Percentiles rank a stretch among this genome's conserved stretches.
Conservation (phyloP, 2,113 vertebrate species). For the Rhea americana region DNA sequence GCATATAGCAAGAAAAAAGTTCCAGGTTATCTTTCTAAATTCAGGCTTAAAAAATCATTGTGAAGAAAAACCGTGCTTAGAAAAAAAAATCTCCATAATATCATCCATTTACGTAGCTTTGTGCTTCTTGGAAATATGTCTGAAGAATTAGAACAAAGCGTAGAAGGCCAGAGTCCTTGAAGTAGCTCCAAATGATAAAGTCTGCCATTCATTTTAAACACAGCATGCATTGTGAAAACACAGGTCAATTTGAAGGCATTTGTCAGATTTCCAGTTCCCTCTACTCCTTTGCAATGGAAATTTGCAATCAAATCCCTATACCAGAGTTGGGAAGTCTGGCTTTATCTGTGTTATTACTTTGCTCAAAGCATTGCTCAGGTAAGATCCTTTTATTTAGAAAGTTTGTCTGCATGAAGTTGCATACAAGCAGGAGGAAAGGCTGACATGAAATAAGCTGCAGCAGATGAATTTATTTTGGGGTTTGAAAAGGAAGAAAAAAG, state of each 20-base stretch:
- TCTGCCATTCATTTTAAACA: slow-evolving; percentile 73
- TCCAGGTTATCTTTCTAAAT: slow-evolving; percentile 34
- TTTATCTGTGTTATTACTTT: slow-evolving; percentile 24
- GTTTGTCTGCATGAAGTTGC: slow-evolving; percentile 45
- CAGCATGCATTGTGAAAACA: slow-evolving; percentile 62
- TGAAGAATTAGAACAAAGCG: slow-evolving; percentile 72
- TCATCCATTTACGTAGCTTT: slow-evolving; percentile 48
- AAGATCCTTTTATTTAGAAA: slow-evolving; percentile 47
- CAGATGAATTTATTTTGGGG: slow-evolving; percentile 21
- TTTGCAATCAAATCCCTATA: slow-evolving; percentile 67
- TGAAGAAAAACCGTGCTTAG: neutral
- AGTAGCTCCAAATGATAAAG: slow-evolving; percentile 75
- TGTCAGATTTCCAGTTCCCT: slow-evolving; percentile 68
- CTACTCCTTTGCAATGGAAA: slow-evolving; percentile 73
- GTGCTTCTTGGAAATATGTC: slow-evolving; percentile 70
- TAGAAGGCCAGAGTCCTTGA: slow-evolving; percentile 68
- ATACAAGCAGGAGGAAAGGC: neutral
- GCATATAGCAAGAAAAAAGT: neutral
- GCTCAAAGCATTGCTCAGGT: slow-evolving; percentile 12
- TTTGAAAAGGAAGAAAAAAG: slow-evolving; percentile 36
- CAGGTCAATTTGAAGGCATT: slow-evolving; percentile 69
- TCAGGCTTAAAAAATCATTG: slow-evolving; percentile 52
- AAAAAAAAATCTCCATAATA: slow-evolving; percentile 27
- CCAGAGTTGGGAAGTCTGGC: slow-evolving; percentile 28
- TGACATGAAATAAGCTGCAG: neutral